A percentile compares a stretch with the other conserved stretches of the same genome.
Evolutionary conservation across 1,140 invertebrate genomes (phyloP).

Genomic region (Solenopsis fugax): DNA sequence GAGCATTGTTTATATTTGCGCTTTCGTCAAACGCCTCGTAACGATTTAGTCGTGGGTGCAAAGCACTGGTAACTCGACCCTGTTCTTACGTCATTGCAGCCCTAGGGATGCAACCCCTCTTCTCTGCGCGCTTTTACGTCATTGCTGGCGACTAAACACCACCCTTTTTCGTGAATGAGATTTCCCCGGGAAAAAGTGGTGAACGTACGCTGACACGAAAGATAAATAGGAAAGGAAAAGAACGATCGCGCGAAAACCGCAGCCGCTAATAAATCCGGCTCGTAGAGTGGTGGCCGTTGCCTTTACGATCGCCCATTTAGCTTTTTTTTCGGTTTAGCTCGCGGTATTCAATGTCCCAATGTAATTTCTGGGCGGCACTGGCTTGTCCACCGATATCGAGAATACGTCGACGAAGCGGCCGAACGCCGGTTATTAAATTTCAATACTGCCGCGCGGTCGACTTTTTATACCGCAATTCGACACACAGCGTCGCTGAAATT

Average conservation of each 20-base stretch:
- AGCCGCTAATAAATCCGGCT: conserved; percentile 48
- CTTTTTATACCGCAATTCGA: conserved; percentile 49
- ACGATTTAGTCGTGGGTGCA: conserved; percentile 41
- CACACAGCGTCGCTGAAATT: conserved; percentile 13
- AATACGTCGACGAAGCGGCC: conserved; percentile 57
- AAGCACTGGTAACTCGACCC: neutral
- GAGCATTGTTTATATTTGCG: neutral
- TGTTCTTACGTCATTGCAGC: conserved; percentile 72
- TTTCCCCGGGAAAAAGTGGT: conserved; percentile 30
- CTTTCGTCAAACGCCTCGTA: neutral
- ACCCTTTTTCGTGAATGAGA: conserved; percentile 67
- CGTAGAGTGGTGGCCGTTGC: neutral
- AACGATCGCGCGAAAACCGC: conserved; percentile 26
- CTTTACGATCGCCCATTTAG: conserved; percentile 13
- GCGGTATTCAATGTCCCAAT: conserved; percentile 38
- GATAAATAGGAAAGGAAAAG: conserved; percentile 47
- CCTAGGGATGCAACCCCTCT: conserved; percentile 28
- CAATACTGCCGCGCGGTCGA: conserved; percentile 34
- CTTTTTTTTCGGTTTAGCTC: conserved; percentile 18
- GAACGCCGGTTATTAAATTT: conserved; percentile 65
- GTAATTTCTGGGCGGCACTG: conserved; percentile 55
- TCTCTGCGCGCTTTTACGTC: conserved; percentile 62
- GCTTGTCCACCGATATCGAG: conserved; percentile 63
- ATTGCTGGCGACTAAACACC: conserved; percentile 44
- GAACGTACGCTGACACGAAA: conserved; percentile 20